Evolutionary conservation across 2,113 vertebrate genomes (phyloP).

Genomic region (Tragelaphus scriptus): DNA sequence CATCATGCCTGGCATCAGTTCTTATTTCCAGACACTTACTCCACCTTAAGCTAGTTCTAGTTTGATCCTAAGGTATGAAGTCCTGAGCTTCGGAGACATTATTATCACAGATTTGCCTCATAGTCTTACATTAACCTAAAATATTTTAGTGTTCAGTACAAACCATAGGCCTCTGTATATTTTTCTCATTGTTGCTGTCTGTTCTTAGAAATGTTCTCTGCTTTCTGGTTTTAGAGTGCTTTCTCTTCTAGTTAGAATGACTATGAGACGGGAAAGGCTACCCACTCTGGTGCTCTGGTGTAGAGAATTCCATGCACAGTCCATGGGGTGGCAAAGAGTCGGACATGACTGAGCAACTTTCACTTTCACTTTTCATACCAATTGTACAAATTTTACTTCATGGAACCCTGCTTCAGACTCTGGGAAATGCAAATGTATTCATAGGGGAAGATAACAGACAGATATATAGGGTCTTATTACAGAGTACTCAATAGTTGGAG

Average conservation of each 20-base stretch:
- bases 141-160: not conserved
- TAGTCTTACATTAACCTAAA: not conserved
- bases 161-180: not conserved
- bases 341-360: not conserved
- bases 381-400: not conserved
- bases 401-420: not conserved
- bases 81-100: not conserved
- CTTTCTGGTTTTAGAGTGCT: not conserved
- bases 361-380: not conserved
- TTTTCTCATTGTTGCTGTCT: not conserved
- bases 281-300: not conserved
- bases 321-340: not conserved
- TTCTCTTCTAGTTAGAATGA: not conserved
- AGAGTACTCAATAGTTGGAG: not conserved
- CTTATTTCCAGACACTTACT: not conserved
- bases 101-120: not conserved
- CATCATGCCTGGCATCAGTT: not conserved
- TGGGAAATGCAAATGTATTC: conserved; percentile 7
- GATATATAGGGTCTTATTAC: not conserved
- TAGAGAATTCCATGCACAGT: not conserved
- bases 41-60: not conserved
- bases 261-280: accelerated
- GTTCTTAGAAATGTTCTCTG: not conserved
- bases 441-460: not conserved
- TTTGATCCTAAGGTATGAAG: not conserved